Conservation (phyloP, 2,113 vertebrate genomes). For the Mesoclemmys tuberculata region DNA sequence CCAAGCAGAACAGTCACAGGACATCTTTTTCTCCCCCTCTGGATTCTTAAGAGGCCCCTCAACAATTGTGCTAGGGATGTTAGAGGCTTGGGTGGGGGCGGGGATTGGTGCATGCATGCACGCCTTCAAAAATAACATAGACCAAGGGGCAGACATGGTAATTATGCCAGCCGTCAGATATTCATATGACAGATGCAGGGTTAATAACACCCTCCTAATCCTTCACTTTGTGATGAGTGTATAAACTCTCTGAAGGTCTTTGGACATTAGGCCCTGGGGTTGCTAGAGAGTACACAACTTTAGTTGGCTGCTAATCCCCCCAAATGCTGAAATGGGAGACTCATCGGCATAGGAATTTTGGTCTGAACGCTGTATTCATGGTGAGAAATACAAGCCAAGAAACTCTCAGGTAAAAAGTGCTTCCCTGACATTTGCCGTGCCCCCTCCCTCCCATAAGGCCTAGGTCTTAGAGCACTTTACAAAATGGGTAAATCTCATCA, state of each 20-base stretch:
- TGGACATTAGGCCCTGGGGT: accelerated
- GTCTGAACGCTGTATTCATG: neutral
- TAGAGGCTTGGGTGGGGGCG: neutral
- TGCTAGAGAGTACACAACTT: neutral
- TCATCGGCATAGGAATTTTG: neutral
- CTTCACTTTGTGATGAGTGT: neutral
- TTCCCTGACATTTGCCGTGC: neutral
- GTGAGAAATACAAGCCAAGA: neutral
- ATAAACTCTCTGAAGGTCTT: neutral
- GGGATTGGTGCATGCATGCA: neutral
- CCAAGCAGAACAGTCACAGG: neutral
- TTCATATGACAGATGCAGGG: neutral
- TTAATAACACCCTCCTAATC: neutral
- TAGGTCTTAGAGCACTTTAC: neutral
- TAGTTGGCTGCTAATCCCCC: neutral
- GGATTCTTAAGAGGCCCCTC: neutral
- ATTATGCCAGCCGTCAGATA: neutral
- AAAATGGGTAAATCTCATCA: neutral
- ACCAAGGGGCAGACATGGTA: neutral
- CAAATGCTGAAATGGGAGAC: neutral
- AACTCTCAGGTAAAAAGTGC: accelerated
- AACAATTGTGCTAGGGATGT: neutral
- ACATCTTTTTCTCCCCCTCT: neutral
- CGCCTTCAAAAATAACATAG: neutral
- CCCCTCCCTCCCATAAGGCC: accelerated